Evolutionary conservation across 2,888 invertebrate genomes (phyloP).

Genomic region (Notodonta ziczac): DNA sequence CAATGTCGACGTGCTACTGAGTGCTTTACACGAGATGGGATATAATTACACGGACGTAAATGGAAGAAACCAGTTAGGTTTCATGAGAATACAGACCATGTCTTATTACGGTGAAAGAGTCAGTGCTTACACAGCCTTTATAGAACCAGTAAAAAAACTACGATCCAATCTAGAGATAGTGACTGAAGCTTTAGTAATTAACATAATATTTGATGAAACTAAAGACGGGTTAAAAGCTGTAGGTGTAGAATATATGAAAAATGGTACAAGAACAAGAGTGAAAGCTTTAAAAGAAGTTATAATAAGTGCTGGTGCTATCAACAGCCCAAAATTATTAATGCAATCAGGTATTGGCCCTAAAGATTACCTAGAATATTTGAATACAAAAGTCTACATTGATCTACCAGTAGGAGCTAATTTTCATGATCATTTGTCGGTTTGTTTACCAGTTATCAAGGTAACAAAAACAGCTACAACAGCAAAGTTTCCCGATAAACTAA

Average conservation of each 20-base stretch:
- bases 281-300: slow-evolving; percentile 69
- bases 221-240: slow-evolving; percentile 51
- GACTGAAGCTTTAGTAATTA: slow-evolving; percentile 74
- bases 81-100: slow-evolving; percentile 76
- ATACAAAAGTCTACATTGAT: slow-evolving; percentile 61
- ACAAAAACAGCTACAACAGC: slow-evolving; percentile 64
- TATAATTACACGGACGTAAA: slow-evolving; percentile 78
- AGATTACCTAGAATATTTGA: slow-evolving; percentile 76
- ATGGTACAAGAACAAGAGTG: slow-evolving; percentile 66
- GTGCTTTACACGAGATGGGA: slow-evolving; percentile 73
- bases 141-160: slow-evolving; percentile 71
- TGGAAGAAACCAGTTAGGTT: slow-evolving; percentile 73
- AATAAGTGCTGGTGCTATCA: slow-evolving; percentile 73
- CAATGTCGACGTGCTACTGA: slow-evolving; percentile 72
- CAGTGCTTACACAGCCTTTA: slow-evolving; percentile 73
- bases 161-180: slow-evolving; percentile 67
- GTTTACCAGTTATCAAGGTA: slow-evolving; percentile 72
- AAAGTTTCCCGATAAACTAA: slow-evolving; percentile 70
- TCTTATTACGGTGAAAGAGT: slow-evolving; percentile 77
- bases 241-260: slow-evolving; percentile 71
- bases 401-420: slow-evolving; percentile 76
- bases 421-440: slow-evolving; percentile 77
- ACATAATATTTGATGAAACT: slow-evolving; percentile 59
- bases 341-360: slow-evolving; percentile 76
- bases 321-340: slow-evolving; percentile 75